Evolutionary conservation across 2,797 vertebrate genomes (phyloP).

Genomic region (Dipus sagitta): DNA sequence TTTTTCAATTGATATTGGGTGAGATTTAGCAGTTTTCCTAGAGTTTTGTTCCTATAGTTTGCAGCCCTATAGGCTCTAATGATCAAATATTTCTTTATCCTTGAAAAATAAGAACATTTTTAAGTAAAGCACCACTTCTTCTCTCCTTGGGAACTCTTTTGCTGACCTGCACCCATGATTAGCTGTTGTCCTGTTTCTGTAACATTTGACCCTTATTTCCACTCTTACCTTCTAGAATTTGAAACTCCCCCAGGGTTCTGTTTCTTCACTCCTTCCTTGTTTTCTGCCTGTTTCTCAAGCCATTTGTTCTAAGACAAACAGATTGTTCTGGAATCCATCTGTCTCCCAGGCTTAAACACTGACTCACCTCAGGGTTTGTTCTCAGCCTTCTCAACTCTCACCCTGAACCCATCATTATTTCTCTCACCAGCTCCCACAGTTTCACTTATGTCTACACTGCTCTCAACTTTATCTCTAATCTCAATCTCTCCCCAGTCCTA

Average conservation of each 20-base stretch:
- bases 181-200: not conserved
- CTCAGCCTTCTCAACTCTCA: not conserved
- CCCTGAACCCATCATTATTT: not conserved
- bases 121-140: not conserved
- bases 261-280: not conserved
- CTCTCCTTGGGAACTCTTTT: not conserved
- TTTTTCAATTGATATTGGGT: conserved; percentile 15
- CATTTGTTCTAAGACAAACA: not conserved
- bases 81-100: conserved; percentile 10
- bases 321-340: too few species aligned
- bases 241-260: not conserved
- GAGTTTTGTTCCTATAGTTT: not conserved
- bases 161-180: not conserved
- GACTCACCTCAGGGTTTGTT: not conserved
- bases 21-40: conserved; percentile 13
- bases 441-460: not conserved
- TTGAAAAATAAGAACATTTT: conserved; percentile 29
- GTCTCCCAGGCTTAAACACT: not conserved
- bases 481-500: not conserved
- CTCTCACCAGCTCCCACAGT: not conserved
- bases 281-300: not conserved
- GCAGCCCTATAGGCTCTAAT: not conserved
- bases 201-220: not conserved
- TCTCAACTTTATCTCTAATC: not conserved
- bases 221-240: not conserved